Percentiles rank a stretch among this genome's conserved stretches.
Evolutionary conservation across 2,113 vertebrate genomes (phyloP).

Genomic region (Paedocypris sp.): DNA sequence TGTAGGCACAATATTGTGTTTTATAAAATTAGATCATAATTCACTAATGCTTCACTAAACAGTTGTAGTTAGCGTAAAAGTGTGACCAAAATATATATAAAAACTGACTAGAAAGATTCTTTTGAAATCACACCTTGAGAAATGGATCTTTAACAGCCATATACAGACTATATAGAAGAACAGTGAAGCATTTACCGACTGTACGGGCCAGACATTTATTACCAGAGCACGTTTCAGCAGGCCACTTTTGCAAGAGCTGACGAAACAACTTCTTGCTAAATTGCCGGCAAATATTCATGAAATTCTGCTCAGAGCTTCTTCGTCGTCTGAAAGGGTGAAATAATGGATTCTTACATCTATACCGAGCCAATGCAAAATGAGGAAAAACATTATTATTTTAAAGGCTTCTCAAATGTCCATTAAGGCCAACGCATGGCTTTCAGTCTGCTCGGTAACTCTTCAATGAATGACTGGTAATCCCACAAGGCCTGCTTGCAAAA

Average conservation of each 20-base stretch:
- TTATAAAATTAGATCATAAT: too few relatives aligned
- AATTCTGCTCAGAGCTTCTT: background rate
- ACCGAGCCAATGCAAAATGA: background rate
- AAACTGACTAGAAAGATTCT: too few relatives aligned
- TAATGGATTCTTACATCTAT: background rate
- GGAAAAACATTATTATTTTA: background rate
- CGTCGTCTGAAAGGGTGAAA: background rate
- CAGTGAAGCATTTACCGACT: conserved; percentile 8
- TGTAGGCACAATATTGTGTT: too few relatives aligned
- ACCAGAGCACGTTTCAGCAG: background rate
- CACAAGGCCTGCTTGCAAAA: background rate
- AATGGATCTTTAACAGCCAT: too few relatives aligned
- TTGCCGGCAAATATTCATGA: background rate
- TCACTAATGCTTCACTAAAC: too few relatives aligned
- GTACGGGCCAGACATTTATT: conserved; percentile 3
- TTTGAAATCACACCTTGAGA: too few relatives aligned
- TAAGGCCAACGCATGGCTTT: background rate
- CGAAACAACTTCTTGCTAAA: background rate
- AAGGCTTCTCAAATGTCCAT: background rate
- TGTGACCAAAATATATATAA: too few relatives aligned
- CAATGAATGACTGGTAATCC: background rate
- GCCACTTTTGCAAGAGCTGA: background rate
- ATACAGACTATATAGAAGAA: too few relatives aligned
- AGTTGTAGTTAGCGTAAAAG: too few relatives aligned
- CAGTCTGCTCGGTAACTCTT: background rate